Evolutionary conservation across 1,140 invertebrate species (phyloP), one percentile per base, ranked within the genome.

Genomic region (Sycobia sp.): DNA sequence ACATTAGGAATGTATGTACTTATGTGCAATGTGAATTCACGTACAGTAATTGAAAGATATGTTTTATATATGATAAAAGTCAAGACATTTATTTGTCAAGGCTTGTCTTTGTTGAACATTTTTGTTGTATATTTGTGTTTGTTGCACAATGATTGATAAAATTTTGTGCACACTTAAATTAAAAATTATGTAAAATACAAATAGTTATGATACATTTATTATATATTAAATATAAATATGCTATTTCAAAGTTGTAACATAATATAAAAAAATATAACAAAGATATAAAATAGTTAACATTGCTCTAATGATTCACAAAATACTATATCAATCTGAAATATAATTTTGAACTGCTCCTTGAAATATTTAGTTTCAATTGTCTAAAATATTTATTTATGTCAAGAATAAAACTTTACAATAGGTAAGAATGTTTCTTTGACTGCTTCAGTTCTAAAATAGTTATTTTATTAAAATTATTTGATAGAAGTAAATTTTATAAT

Each of bases 1-100:
- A 53, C n/a, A 34, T 72, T 57, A 67, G 62, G 65, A 71, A 67
- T 71, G 66, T 69, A 55, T 56, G 29, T 16, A 25, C n/a, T n/a
- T n/a, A n/a, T 62, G 49, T 60, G 46, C 44, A 25, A 32, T 10
- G 14, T 55, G 50, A 49, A 51, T 44, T 55, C 53, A 50, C 25
- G 23, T 56, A 23, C 43, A 25, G n/a, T 49, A 16, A 44, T 61
- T 10, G 53, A 39, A 55, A 23, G 38, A 51, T 57, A 57, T 51
- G 18, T 57, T 57, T 47, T 56, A 16, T 39, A 11, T 22, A 20
- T 18, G 34, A 55, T 55, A 49, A 7, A 39, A 49, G 25, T 41
- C 13, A 54, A 60, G 22, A 23, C 59, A 34, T 41, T n/a, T n/a
- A n/a, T n/a, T 16, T 44, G 39, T 38, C 14, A 61, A 54, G 39